phyloP scores from a whole-genome alignment of 2,113 vertebrate genomes.

The Hippocampus abdominalis region DNA sequence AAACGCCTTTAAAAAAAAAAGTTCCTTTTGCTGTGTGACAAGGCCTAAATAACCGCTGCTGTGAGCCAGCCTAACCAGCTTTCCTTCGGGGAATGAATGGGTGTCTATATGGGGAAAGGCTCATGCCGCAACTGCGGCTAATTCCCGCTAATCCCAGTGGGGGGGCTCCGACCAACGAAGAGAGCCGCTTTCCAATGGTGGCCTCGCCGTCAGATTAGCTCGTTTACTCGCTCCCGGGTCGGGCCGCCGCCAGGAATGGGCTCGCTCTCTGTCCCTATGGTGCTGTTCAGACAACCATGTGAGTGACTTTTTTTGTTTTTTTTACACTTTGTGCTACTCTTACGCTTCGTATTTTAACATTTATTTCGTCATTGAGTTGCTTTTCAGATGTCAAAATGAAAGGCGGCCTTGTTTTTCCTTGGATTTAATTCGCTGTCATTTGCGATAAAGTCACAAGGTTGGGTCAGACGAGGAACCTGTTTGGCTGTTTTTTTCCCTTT shows the following conservation, averaged over 20 bases:
- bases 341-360: neutral
- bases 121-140: slow-evolving; percentile 64
- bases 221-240: slow-evolving; percentile 53
- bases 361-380: too few relatives aligned
- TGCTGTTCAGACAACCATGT: slow-evolving; percentile 54
- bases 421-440: neutral
- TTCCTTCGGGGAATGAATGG: slow-evolving; percentile 65
- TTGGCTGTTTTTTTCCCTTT: too few relatives aligned
- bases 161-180: slow-evolving; percentile 51
- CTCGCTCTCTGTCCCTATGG: slow-evolving; percentile 37
- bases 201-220: slow-evolving; percentile 67
- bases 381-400: neutral
- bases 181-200: slow-evolving; percentile 55
- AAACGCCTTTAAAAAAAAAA: neutral
- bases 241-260: slow-evolving; percentile 49
- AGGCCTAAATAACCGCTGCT: slow-evolving; percentile 1
- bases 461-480: neutral
- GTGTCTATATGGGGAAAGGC: slow-evolving; percentile 73
- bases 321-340: neutral
- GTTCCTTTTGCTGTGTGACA: neutral
- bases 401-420: neutral
- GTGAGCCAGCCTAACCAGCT: slow-evolving; percentile 50
- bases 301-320: slow-evolving; percentile 51
- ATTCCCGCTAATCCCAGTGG: slow-evolving; percentile 73
- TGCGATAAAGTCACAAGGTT: neutral